Percentiles rank a stretch among this genome's conserved stretches.
Evolutionary conservation across 2,888 invertebrate genomes (phyloP).

Genomic region (Mechanitis messenoides): DNA sequence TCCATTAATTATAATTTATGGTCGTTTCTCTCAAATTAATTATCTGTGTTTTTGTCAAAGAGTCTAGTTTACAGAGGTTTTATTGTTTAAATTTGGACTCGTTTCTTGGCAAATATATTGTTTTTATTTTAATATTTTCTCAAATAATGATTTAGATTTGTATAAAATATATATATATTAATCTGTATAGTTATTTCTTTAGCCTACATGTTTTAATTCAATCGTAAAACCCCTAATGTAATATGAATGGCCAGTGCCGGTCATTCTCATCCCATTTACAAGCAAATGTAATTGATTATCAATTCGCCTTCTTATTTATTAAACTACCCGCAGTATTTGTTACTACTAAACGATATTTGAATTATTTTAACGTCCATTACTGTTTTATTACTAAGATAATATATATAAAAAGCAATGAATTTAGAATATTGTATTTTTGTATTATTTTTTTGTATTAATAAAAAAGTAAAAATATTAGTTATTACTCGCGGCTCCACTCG

Average conservation of each 20-base stretch:
- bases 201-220: slow-evolving; percentile 19
- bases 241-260: slow-evolving; percentile 28
- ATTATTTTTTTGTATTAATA: neutral
- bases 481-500: too few relatives aligned
- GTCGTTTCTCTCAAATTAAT: neutral
- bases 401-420: neutral
- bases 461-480: too few relatives aligned
- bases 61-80: slow-evolving; percentile 11
- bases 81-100: slow-evolving; percentile 6
- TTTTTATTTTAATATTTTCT: too few relatives aligned
- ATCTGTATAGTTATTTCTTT: too few relatives aligned
- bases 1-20: slow-evolving; percentile 16
- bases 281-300: slow-evolving; percentile 51
- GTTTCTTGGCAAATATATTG: too few relatives aligned
- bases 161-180: too few relatives aligned
- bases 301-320: slow-evolving; percentile 46
- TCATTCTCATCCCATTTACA: slow-evolving; percentile 49
- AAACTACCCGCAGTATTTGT: slow-evolving; percentile 28
- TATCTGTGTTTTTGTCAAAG: slow-evolving; percentile 1
- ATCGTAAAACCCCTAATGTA: slow-evolving; percentile 22
- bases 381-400: neutral
- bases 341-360: neutral
- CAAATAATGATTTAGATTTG: too few relatives aligned
- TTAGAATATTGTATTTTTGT: neutral
- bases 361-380: slow-evolving; percentile 9